Conservation (phyloP, 2,888 invertebrate genomes). For the Phasia obesa region DNA sequence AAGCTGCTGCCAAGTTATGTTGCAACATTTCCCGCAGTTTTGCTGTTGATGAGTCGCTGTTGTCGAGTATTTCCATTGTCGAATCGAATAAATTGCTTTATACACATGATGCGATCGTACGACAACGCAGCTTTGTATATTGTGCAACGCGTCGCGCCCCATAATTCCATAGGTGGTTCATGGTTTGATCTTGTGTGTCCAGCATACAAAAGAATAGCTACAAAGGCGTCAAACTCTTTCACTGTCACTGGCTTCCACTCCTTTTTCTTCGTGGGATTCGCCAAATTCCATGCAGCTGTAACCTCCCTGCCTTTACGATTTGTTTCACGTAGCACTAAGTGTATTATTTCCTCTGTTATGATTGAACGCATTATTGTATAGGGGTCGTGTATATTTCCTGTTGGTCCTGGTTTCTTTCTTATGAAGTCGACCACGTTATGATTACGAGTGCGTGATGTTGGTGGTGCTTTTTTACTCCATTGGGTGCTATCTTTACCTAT, state of each 20-base stretch:
- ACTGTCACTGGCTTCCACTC: slow-evolving; percentile 5
- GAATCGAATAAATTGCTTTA: background rate
- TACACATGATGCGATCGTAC: too few relatives aligned
- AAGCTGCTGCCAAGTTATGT: background rate
- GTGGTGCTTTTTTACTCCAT: background rate
- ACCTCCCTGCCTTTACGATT: slow-evolving; percentile 17
- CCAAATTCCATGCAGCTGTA: background rate
- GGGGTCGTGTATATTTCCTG: background rate
- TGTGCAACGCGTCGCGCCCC: background rate
- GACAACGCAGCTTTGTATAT: slow-evolving; percentile 6
- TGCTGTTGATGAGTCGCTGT: background rate
- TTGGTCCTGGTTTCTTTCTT: background rate
- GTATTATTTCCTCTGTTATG: background rate
- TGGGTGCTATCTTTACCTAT: background rate
- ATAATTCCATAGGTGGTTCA: background rate
- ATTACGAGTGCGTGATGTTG: background rate
- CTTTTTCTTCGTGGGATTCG: background rate
- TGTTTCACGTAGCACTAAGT: too few relatives aligned
- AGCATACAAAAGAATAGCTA: slow-evolving; percentile 16
- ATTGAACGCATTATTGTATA: background rate
- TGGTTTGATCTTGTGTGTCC: slow-evolving; percentile 5
- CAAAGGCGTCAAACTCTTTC: background rate
- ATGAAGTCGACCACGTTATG: slow-evolving; percentile 11
- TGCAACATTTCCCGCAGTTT: background rate
- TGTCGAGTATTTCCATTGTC: background rate